Evolutionary conservation across 2,888 invertebrate species (phyloP), one percentile per base, ranked within the genome.

Genomic region (Ectropis crepuscularia): DNA sequence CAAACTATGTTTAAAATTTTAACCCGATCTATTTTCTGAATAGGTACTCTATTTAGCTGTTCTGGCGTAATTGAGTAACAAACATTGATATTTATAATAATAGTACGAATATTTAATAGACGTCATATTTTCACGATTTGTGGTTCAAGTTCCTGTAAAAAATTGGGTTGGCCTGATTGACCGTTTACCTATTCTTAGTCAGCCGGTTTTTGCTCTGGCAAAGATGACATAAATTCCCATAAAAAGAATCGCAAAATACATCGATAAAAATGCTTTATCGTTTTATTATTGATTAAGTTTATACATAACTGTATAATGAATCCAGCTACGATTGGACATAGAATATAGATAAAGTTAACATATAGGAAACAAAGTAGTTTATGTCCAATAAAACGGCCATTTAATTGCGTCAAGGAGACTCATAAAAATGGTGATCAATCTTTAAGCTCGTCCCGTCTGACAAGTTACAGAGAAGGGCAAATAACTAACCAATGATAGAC

Each of bases 391-490:
- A 60, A 60, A 53, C 36, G 46, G 43, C 42, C 47, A 59, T 58
- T 48, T 63, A 54, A 55, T 63, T 47, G 42, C 50, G 54, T 54
- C 51, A 48, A 38, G 42, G 42, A 28, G 28, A 54, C 55, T 57
- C 42, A 41, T 65, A 65, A 65, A 60, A 55, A 60, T 57, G 38
- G 57, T 48, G 12, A 65, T 63, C 63, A 54, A 63, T 65, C 64
- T 58, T 37, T 11, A 16, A 51, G 53, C 63, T 63, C 42, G 64
- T 57, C 59, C 57, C 11, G 48, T 47, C 53, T 43, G 64, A 61
- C 64, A 65, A 57, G 53, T 65, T 53, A 60, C 60, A 60, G 57
- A 60, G 47, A 64, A 61, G 64, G 64, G 60, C 57, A 61, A 53
- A 38, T 39, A 38, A 2, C 12, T 65, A 53, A 65, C 64, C 64